Evolutionary conservation across 2,113 vertebrate species (phyloP).

Genomic region (Ursus arctos): DNA sequence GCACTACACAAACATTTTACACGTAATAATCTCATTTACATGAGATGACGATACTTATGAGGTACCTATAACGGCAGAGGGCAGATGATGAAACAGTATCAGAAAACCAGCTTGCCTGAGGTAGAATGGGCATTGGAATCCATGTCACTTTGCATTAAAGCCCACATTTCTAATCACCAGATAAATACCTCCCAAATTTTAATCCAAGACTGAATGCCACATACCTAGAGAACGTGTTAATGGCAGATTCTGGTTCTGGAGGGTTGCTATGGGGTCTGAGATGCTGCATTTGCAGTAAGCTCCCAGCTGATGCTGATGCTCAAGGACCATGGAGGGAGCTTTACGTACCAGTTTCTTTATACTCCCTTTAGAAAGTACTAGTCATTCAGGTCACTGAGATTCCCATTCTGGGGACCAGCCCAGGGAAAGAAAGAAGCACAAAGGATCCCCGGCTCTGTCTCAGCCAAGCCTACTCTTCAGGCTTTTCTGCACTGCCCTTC

Average conservation of each 20-base stretch:
- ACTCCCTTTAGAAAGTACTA: not conserved
- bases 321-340: not conserved
- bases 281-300: not conserved
- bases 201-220: not conserved
- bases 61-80: not conserved
- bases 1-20: not conserved
- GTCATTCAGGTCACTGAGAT: not conserved
- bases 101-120: not conserved
- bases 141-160: not conserved
- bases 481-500: not conserved
- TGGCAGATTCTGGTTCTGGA: not conserved
- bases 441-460: not conserved
- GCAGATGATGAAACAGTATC: not conserved
- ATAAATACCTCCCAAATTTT: not conserved
- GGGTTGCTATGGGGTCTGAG: not conserved
- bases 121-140: not conserved
- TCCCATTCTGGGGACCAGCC: not conserved
- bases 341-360: not conserved
- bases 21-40: not conserved
- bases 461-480: not conserved
- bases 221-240: not conserved
- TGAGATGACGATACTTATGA: not conserved
- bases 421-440: not conserved
- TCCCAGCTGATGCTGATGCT: not conserved
- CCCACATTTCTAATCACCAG: not conserved